A percentile compares a stretch with the other conserved stretches of the same genome.
Evolutionary conservation across 1,140 invertebrate species (phyloP).

Genomic region (Sarcophaga bullata): DNA sequence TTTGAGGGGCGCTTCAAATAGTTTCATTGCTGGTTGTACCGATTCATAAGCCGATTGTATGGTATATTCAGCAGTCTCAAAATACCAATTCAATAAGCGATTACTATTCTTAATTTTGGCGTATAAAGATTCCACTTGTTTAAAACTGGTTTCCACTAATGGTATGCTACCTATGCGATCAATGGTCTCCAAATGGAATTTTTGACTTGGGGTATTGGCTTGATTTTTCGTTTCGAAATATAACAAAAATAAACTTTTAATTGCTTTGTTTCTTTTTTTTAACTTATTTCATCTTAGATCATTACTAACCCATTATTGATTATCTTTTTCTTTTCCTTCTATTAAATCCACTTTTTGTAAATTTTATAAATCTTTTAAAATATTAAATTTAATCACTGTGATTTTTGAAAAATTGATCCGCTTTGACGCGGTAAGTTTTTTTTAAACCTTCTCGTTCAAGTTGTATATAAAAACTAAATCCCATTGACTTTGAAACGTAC

Average conservation of each 20-base stretch:
- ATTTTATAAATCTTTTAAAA: not conserved
- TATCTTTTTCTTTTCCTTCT: too few species aligned
- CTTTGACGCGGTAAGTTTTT: constrained; percentile 28
- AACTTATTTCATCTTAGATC: not conserved
- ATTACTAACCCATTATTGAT: constrained; percentile 54
- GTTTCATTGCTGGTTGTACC: constrained; percentile 74
- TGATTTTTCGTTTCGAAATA: not conserved
- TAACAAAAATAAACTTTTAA: not conserved
- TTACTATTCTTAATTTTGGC: constrained; percentile 74
- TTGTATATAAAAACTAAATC: constrained; percentile 34
- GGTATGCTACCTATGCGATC: constrained; percentile 76
- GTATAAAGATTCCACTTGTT: constrained; percentile 76
- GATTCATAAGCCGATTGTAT: constrained; percentile 74
- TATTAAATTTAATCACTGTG: not conserved
- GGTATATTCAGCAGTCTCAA: constrained; percentile 77
- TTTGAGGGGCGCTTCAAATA: constrained; percentile 75
- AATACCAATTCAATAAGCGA: constrained; percentile 76
- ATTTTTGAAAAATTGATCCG: not conserved
- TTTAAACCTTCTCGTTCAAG: constrained; percentile 34
- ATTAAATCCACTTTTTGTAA: not conserved
- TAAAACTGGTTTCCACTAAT: constrained; percentile 76
- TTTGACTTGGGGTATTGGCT: constrained; percentile 56
- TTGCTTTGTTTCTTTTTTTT: not conserved
- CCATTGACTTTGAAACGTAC: constrained; percentile 21
- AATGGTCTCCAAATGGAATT: constrained; percentile 71